Percentiles rank a stretch among this genome's conserved stretches.
Conservation (phyloP, 2,888 invertebrate species). For the Tryphoninae sp. region DNA sequence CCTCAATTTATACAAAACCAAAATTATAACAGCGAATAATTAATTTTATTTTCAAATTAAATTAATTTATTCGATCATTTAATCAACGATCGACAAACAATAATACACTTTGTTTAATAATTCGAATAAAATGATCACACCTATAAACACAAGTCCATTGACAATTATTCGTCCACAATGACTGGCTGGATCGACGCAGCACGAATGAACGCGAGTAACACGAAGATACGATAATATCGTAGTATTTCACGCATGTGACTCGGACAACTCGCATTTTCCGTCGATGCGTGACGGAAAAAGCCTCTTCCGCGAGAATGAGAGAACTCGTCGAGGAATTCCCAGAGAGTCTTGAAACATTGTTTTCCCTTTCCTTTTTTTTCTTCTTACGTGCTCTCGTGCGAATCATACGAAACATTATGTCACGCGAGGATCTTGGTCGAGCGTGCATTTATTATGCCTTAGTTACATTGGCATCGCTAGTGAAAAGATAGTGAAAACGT, state of each 20-base stretch:
- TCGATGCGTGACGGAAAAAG: conserved; percentile 50
- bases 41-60: no score
- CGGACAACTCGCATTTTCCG: conserved; percentile 34
- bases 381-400: conserved; percentile 14
- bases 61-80: no score
- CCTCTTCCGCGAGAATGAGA: neutral
- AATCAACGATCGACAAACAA: no score
- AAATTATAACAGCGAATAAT: no score
- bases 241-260: conserved; percentile 41
- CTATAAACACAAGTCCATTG: neutral
- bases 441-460: conserved; percentile 28
- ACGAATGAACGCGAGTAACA: conserved; percentile 21
- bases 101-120: no score
- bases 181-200: conserved; percentile 25
- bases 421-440: conserved; percentile 37
- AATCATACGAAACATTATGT: conserved; percentile 48
- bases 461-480: conserved; percentile 7
- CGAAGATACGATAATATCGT: conserved; percentile 21
- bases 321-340: neutral
- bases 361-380: neutral
- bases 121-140: conserved; percentile 10
- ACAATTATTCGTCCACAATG: neutral
- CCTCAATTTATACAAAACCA: no score
- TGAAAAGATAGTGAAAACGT: conserved; percentile 24
- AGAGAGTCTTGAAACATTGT: neutral